A percentile compares a stretch with the other conserved stretches of the same genome.
Conservation (phyloP, 2,888 invertebrate genomes). For the Archaeoteleia sp. region DNA sequence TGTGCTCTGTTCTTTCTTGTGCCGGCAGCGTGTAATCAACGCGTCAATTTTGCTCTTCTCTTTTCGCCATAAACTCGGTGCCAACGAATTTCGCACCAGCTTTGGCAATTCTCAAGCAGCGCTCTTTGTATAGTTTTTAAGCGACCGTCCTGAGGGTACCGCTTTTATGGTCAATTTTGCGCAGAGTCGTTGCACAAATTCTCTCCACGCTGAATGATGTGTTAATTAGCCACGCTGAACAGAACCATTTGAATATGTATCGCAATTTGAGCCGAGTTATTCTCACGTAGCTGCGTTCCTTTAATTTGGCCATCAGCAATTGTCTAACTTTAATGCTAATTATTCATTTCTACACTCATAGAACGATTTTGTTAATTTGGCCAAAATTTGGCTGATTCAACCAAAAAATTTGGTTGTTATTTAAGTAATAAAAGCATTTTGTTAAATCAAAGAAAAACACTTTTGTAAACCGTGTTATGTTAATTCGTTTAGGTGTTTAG, state of each 20-base stretch:
- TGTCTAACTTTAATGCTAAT: too few species aligned
- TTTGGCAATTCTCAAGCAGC: conserved; percentile 37
- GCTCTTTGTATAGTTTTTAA: conserved; percentile 40
- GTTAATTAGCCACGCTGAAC: conserved; percentile 36
- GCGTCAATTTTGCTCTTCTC: conserved; percentile 58
- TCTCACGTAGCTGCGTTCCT: too few species aligned
- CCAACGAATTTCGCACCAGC: conserved; percentile 40
- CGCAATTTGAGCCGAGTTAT: too few species aligned
- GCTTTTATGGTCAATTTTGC: conserved; percentile 47
- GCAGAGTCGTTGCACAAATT: conserved; percentile 21
- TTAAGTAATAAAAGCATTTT: too few species aligned
- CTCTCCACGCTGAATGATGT: conserved; percentile 26
- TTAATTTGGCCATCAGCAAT: too few species aligned
- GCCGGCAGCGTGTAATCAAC: conserved; percentile 65
- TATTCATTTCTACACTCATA: too few species aligned
- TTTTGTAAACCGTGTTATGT: too few species aligned
- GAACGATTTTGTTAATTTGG: too few species aligned
- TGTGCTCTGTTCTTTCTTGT: conserved; percentile 19
- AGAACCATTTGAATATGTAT: conserved; percentile 1
- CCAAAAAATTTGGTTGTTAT: too few species aligned
- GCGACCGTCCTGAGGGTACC: conserved; percentile 24
- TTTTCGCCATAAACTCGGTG: conserved; percentile 40
- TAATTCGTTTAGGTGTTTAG: too few species aligned
- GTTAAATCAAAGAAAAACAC: too few species aligned
- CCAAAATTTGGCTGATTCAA: too few species aligned